phyloP scores from a whole-genome alignment of 2,113 vertebrate species.

The Corvus moneduloides region DNA sequence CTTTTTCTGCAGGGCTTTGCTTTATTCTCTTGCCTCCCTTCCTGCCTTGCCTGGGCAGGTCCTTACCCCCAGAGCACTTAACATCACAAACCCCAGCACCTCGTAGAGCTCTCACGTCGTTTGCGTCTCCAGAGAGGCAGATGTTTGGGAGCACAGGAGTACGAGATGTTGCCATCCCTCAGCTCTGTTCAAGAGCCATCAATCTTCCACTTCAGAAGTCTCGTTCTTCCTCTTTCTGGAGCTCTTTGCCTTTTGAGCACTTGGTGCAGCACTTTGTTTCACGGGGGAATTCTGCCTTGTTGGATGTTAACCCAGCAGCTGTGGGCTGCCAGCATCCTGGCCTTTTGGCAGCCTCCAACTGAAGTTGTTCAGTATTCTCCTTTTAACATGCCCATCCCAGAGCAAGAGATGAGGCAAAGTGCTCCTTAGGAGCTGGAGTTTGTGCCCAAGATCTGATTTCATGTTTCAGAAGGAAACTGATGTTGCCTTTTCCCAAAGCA shows the following conservation, averaged over 20 bases:
- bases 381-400: not conserved
- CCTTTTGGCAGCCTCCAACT: not conserved
- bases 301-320: not conserved
- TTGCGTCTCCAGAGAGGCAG: constrained; percentile 48
- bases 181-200: constrained; percentile 25
- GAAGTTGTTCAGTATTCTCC: not conserved
- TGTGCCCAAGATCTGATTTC: not conserved
- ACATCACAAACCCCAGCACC: not conserved
- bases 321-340: not conserved
- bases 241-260: constrained; percentile 30
- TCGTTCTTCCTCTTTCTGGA: constrained; percentile 40
- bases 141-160: constrained; percentile 29
- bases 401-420: not conserved
- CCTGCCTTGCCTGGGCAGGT: not conserved
- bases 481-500: not conserved
- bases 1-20: not conserved
- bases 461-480: not conserved
- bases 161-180: constrained; percentile 7
- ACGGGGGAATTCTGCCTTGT: not conserved
- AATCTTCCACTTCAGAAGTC: constrained; percentile 40
- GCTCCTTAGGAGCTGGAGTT: not conserved
- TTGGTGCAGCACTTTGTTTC: constrained; percentile 24
- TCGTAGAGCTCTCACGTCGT: not conserved
- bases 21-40: not conserved
- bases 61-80: not conserved